Evolutionary conservation across 2,888 invertebrate genomes (phyloP).

Genomic region (Cinara cedri): DNA sequence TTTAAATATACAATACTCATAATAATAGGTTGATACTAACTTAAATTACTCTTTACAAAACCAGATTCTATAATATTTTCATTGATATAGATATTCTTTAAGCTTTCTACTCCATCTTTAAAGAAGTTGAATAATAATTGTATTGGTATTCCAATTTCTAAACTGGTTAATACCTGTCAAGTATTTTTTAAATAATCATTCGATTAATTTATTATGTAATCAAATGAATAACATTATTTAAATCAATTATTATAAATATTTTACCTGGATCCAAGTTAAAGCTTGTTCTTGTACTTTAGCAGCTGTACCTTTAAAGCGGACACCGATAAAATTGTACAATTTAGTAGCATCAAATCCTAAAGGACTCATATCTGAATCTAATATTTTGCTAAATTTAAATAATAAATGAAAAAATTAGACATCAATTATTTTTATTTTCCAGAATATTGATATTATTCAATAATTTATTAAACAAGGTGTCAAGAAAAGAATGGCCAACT

Average conservation of each 20-base stretch:
- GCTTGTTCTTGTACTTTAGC: constrained; percentile 87
- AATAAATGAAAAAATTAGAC: too few relatives aligned
- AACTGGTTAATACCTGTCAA: constrained; percentile 76
- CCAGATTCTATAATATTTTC: constrained; percentile 14
- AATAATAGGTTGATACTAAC: constrained; percentile 55
- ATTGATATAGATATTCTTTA: constrained; percentile 64
- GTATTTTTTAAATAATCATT: constrained; percentile 33
- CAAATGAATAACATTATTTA: too few relatives aligned
- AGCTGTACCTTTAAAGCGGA: constrained; percentile 79
- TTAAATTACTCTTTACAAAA: constrained; percentile 51
- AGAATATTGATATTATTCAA: too few relatives aligned
- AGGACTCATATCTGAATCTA: constrained; percentile 95
- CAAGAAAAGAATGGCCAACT: too few relatives aligned
- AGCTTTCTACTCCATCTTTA: constrained; percentile 80
- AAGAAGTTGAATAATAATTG: constrained; percentile 88
- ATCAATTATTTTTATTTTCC: neutral
- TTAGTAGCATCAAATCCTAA: constrained; percentile 92
- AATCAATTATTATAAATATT: neutral
- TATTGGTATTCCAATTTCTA: constrained; percentile 89
- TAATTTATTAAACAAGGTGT: too few relatives aligned
- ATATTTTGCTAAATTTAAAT: constrained; percentile 77
- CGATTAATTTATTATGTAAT: neutral
- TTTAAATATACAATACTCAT: neutral
- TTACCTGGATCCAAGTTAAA: constrained; percentile 83
- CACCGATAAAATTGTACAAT: constrained; percentile 91